These are phyloP conservation scores for Dinomys branickii DNA, from an alignment of 2,113 vertebrate genomes.

Conservation along the genomic window DNA sequence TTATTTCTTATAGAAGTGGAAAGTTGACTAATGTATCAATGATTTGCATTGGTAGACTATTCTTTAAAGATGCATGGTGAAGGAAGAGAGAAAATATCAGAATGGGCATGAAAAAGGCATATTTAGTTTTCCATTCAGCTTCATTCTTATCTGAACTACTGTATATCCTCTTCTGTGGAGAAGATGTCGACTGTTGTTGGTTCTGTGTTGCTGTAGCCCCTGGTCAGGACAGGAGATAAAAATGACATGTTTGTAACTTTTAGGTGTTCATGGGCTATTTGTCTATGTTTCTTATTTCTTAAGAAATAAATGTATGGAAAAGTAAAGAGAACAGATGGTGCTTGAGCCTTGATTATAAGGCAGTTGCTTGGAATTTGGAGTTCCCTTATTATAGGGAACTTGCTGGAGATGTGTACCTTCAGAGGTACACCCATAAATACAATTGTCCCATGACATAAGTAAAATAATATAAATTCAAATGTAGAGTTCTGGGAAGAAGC, in stretches of 20 bases:
- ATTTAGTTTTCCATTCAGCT: slow-evolving; percentile 17
- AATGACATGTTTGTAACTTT: neutral
- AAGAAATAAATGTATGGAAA: slow-evolving; percentile 32
- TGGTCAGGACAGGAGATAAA: neutral
- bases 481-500: neutral
- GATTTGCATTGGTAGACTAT: neutral
- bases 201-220: neutral
- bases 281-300: slow-evolving; percentile 10
- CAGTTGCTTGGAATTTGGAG: neutral
- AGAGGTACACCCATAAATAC: neutral
- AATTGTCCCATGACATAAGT: neutral
- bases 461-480: neutral
- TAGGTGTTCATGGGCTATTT: neutral
- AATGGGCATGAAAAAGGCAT: neutral
- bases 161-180: neutral
- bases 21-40: neutral
- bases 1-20: neutral
- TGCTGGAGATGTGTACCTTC: slow-evolving; percentile 12
- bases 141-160: neutral
- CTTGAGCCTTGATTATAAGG: neutral
- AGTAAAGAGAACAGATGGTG: neutral
- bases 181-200: neutral
- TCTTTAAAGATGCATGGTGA: slow-evolving; percentile 27
- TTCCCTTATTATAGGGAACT: slow-evolving; percentile 4
- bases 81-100: slow-evolving; percentile 31